Evolutionary conservation across 30 jellyfish, hydroid and myxozoan species (phyloP).

Genomic region (Chrysaora quinquecirrha): DNA sequence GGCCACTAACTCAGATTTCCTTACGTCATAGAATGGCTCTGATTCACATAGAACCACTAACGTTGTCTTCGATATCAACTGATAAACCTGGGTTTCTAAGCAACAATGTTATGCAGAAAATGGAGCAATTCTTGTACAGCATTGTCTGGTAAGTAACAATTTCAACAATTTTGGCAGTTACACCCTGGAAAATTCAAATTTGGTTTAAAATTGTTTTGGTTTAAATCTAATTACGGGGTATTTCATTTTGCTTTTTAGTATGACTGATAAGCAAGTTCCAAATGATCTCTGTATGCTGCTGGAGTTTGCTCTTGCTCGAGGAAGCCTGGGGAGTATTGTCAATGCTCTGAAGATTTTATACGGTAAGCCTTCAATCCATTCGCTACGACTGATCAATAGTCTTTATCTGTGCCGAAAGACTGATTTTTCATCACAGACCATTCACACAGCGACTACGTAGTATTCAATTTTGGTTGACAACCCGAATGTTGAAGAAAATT

Average conservation of each 20-base stretch:
- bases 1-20: too few relatives aligned
- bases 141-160: conserved; percentile 74
- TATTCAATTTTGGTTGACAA: too few relatives aligned
- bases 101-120: conserved; percentile 90
- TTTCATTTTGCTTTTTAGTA: conserved; percentile 27
- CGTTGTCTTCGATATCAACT: conserved; percentile 87
- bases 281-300: conserved; percentile 79
- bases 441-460: too few relatives aligned
- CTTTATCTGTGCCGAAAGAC: too few relatives aligned
- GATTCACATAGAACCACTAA: conserved; percentile 81
- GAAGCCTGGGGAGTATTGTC: conserved; percentile 90
- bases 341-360: conserved; percentile 72
- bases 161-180: too few relatives aligned
- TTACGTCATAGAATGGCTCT: conserved; percentile 60
- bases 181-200: too few relatives aligned
- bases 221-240: too few relatives aligned
- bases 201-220: too few relatives aligned
- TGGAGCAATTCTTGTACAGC: conserved; percentile 83
- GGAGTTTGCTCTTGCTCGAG: conserved; percentile 93
- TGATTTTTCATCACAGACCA: too few relatives aligned
- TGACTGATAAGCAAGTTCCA: conserved; percentile 48
- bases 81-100: conserved; percentile 93
- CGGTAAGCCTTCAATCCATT: conserved; percentile 66
- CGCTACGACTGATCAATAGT: too few relatives aligned
- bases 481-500: too few relatives aligned